Evolutionary conservation across 2,113 vertebrate species (phyloP), one percentile per base, ranked within the genome.

Genomic region (Callipepla squamata): DNA sequence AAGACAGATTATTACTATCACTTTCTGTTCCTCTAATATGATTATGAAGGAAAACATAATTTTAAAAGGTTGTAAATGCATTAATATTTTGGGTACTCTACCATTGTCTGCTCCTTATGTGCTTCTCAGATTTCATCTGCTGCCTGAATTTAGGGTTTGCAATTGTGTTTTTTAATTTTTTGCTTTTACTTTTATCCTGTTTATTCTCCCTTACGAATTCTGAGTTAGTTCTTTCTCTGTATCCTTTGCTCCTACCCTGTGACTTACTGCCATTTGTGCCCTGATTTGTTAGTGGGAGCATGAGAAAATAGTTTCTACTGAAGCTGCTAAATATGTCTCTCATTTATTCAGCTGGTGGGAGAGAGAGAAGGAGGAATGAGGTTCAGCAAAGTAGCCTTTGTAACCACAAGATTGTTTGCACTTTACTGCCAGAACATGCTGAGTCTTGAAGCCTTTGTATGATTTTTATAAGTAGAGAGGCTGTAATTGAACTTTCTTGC

Each of bases 281-380:
- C 74, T 79, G 83, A 75, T 93, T 96, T 95, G 70, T 93, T 95
- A 74, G 87, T 77, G 88, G 90, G 74, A 96, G 78, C 88, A 85
- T 96, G 95, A 97, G 94, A 94, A 94, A 96, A 92, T 94, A 87
- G 70, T 96, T 95, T 75, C 80, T 94, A 90, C 47, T 93, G 82
- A 94, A 65, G 69, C 51, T 87, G 38, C 72, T 96, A 95, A 97
- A 97, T 94, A 95, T 87, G 72, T 91, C 91, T 95, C 93, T 96
- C 77, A 95, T 85, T 97, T 95, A 85, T 96, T 96, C 89, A 96
- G 65, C 88, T 94, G 80, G 53, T 94, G 91, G 92, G 94, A 92
- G 94, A 91, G 69, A 86, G 67, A 94, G 77, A 94, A 90, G 45
- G 86, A 90, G 74, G 93, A 86, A 81, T 95, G 74, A 91, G 42